Percentiles rank a stretch among this genome's conserved stretches.
Evolutionary conservation across 2,797 vertebrate species (phyloP).

Genomic region (Pagetopsis macropterus): DNA sequence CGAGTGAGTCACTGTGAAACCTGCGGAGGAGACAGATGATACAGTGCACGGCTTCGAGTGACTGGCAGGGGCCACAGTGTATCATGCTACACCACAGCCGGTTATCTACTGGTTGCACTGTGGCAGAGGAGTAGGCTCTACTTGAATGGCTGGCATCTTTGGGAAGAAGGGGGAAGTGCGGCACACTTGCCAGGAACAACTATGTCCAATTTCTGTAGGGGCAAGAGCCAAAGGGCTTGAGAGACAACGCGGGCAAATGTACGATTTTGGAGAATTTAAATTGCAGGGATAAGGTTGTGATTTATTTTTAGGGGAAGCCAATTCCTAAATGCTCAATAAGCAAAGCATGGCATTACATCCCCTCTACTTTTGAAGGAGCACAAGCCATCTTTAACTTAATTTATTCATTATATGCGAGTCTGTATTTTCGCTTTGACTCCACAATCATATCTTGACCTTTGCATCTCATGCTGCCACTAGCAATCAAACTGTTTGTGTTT

Average conservation of each 20-base stretch:
- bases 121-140: constrained; percentile 33
- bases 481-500: constrained; percentile 38
- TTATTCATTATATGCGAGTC: constrained; percentile 17
- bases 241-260: constrained; percentile 32
- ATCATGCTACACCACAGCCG: constrained; percentile 46
- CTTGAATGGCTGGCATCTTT: constrained; percentile 53
- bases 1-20: constrained; percentile 53
- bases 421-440: constrained; percentile 19
- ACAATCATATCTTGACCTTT: constrained; percentile 26
- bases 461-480: constrained; percentile 26
- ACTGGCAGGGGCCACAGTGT: constrained; percentile 55
- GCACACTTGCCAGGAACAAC: constrained; percentile 46
- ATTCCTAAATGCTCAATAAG: constrained; percentile 6
- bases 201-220: constrained; percentile 47
- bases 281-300: constrained; percentile 48
- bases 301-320: constrained; percentile 10
- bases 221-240: constrained; percentile 33
- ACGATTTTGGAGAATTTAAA: constrained; percentile 49
- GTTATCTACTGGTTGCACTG: constrained; percentile 57
- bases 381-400: constrained; percentile 9
- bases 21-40: constrained; percentile 64
- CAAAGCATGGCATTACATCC: background rate
- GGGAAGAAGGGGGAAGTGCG: constrained; percentile 24
- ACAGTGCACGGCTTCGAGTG: constrained; percentile 48
- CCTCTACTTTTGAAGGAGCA: constrained; percentile 3